Base-by-base conservation (phyloP, 2,113 vertebrate species). In the Chamaetylas fuelleborni region DNA sequence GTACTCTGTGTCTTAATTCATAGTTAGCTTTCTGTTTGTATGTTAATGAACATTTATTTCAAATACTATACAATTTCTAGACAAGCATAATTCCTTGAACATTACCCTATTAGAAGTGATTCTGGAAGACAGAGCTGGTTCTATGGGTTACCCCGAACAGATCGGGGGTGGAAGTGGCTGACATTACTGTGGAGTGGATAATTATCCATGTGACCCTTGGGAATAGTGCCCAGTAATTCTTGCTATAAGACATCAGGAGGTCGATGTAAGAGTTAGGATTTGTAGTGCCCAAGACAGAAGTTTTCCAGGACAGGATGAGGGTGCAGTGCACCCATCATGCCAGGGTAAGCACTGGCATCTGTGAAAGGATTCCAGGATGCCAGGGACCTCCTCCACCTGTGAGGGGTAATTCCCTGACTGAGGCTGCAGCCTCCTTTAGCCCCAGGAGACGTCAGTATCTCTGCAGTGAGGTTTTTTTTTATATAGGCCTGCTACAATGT, bases 401-500 rank as follows among this genome's bases (percentile, higher is more conserved):
- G 28, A 13, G 24, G 29, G 38, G n/a, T 8, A 15, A 71, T n/a
- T 88, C 43, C 23, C 33, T 53, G 48, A 20, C 7, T 0, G 4
- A 76, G 34, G 34, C 34, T 65, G 50, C 14, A 81, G 60, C 19
- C 42, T 54, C 26, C 58, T 69, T 69, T 38, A 24, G 34, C 34
- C 16, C 7, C 26, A 56, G 33, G 24, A 14, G 40, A 28, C 0
- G 2, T 9, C 56, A 62, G 4, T 3, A 6, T 22, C 33, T 22
- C 34, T 56, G 34, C 62, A 60, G 38, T 11, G 54, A 54, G 22
- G 14, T 42, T 42, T 42, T 42, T 42, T 42, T 42, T 42, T 65
- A 2, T 0, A 11, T 0, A 47, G 48, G 4, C 13, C 31, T 62
- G 20, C 26, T 23, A 6, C 38, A 29, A 0, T n/a, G 51, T 20